Base-by-base conservation (phyloP, 2,888 invertebrate species). In the Drosophila borborema region DNA sequence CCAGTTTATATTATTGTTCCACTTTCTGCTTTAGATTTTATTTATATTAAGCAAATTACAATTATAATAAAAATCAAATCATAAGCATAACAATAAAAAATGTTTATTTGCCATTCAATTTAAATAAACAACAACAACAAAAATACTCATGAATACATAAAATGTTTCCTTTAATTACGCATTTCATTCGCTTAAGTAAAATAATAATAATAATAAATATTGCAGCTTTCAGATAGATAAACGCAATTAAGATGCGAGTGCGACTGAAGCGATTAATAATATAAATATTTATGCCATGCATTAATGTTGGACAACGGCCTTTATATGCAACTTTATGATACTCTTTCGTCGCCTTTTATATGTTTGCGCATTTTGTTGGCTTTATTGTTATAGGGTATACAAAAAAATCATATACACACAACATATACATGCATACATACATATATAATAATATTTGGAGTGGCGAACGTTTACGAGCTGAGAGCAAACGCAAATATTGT, bases 401-500 rank as follows among this genome's bases (percentile, higher is more conserved):
- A 36, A 34, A 31, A 56, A 51, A 34, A 1, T 5, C 38, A 38
- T 14, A 38, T 38, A 14, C 14, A 38, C 14, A 38, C 1, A 38
- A 38, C 14, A 38, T 38, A 31, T 34, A 6, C 23, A 31, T n/a
- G 12, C 8, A 48, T 23, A 31, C 23, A 23, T 48, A 28, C 23
- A 31, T n/a, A 38, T 71, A 53, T 68, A 53, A 60, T 68, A 60
- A 68, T 68, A 68, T 68, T 68, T 53, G 31, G 59, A 66, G 58
- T 54, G 55, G 59, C 65, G 62, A 55, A 23, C 62, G 74, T 48
- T 77, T 64, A 64, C 54, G 65, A 72, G 77, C 56, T 60, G 62
- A 65, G 71, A 63, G 79, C 34, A 56, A 79, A 79, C 45, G 60
- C 79, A 75, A 75, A 79, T 64, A 60, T 60, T 60, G 49, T 40